Evolutionary conservation across 2,797 vertebrate species (phyloP).

Genomic region (Limnodromus scolopaceus): DNA sequence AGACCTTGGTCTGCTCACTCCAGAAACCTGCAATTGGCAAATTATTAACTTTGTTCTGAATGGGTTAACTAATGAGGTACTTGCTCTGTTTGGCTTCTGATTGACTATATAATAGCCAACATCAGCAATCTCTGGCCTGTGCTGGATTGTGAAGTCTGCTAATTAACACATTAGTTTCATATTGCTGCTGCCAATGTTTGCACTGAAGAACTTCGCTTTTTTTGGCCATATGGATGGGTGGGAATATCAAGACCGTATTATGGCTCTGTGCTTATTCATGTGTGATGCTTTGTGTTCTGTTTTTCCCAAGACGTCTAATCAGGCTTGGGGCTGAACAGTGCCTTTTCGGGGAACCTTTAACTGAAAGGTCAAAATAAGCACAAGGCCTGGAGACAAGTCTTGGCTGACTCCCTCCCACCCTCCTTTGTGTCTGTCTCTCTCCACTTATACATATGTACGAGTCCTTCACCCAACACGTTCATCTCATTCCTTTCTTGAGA

Average conservation of each 20-base stretch:
- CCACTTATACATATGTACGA: conserved; percentile 3
- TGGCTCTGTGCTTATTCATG: conserved; percentile 30
- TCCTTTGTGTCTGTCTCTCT: conserved; percentile 20
- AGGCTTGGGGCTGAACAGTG: conserved; percentile 24
- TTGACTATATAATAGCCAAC: conserved; percentile 10
- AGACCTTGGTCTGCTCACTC: background rate
- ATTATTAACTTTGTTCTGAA: conserved; percentile 48
- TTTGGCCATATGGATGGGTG: conserved; percentile 49
- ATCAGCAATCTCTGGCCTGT: conserved; percentile 4
- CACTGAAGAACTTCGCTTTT: background rate
- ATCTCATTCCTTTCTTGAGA: background rate
- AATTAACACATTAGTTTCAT: conserved; percentile 50
- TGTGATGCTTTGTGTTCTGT: conserved; percentile 45
- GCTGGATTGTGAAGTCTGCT: conserved; percentile 44
- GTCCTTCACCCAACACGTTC: conserved; percentile 15
- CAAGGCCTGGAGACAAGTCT: conserved; percentile 9
- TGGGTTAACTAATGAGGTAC: background rate
- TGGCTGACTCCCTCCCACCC: background rate
- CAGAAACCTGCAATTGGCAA: conserved; percentile 12
- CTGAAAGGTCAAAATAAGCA: conserved; percentile 59
- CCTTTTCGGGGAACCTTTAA: conserved; percentile 37
- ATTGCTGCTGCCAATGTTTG: conserved; percentile 45
- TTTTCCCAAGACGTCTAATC: conserved; percentile 56
- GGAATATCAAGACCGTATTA: conserved; percentile 24
- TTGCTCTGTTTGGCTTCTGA: conserved; percentile 39